These are phyloP conservation scores for Vanessa cardui DNA, from an alignment of 2,888 invertebrate genomes.

Conservation along the genomic window DNA sequence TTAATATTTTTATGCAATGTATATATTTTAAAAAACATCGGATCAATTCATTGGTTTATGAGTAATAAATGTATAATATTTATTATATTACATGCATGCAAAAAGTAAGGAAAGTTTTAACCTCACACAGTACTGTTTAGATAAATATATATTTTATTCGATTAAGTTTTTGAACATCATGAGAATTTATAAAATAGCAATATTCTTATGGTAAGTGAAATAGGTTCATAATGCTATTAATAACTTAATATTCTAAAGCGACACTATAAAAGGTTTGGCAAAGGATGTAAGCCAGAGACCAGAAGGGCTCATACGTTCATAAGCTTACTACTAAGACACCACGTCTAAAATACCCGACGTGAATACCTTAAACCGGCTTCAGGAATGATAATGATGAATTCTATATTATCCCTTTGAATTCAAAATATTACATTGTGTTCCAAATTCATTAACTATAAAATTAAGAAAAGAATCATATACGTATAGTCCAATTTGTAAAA, in stretches of 20 bases:
- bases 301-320: background rate
- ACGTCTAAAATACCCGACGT: constrained; percentile 36
- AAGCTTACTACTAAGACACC: constrained; percentile 34
- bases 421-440: background rate
- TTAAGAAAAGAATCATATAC: background rate
- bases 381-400: constrained; percentile 12
- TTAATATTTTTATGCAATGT: too few relatives aligned
- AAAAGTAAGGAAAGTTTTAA: too few relatives aligned
- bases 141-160: too few relatives aligned
- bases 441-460: background rate
- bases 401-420: constrained; percentile 17
- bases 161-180: too few relatives aligned
- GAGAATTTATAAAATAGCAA: background rate
- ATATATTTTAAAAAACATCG: too few relatives aligned
- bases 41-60: too few relatives aligned
- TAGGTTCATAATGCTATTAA: background rate
- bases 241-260: background rate
- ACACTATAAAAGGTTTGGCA: constrained; percentile 1
- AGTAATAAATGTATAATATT: too few relatives aligned
- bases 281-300: constrained; percentile 4
- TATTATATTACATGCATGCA: too few relatives aligned
- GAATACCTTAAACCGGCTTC: constrained; percentile 33
- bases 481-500: too few relatives aligned
- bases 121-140: too few relatives aligned
- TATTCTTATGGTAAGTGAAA: background rate